These are phyloP conservation scores for Oscheius sp. DNA, from an alignment of 1,140 invertebrate species.

Conservation along the genomic window DNA sequence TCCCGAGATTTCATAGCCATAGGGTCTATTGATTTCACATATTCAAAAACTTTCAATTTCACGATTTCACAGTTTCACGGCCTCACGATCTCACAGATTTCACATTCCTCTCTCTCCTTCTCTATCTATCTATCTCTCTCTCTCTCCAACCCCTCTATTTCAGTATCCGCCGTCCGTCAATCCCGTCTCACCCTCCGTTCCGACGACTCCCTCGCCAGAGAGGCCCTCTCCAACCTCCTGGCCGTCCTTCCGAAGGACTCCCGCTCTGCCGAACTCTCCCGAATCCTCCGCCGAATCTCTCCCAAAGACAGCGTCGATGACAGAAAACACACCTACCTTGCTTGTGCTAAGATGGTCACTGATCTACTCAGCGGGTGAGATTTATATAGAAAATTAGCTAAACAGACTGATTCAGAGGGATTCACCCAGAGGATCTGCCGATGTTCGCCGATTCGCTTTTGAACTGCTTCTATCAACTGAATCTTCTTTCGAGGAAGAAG, in stretches of 20 bases:
- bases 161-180: constrained; percentile 12
- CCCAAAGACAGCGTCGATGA: constrained; percentile 12
- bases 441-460: constrained; percentile 38
- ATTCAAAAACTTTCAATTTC: not conserved
- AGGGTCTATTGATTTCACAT: not conserved
- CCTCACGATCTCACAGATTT: not conserved
- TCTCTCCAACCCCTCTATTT: not conserved
- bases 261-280: not conserved
- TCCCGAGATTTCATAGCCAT: too few relatives aligned
- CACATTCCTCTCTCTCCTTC: not conserved
- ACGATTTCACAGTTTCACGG: not conserved
- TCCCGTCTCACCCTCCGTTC: constrained; percentile 12
- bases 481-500: constrained; percentile 27
- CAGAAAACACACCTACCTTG: not conserved
- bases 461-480: constrained; percentile 42
- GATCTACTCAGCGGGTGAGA: constrained; percentile 2
- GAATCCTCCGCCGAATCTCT: not conserved
- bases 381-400: not conserved
- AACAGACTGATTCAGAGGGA: not conserved
- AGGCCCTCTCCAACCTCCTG: not conserved
- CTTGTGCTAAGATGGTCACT: not conserved
- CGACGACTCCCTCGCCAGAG: constrained; percentile 17
- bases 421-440: not conserved
- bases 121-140: too few relatives aligned
- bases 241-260: not conserved